These are phyloP conservation scores for Samia ricini DNA, from an alignment of 1,140 invertebrate genomes.

Conservation along the genomic window DNA sequence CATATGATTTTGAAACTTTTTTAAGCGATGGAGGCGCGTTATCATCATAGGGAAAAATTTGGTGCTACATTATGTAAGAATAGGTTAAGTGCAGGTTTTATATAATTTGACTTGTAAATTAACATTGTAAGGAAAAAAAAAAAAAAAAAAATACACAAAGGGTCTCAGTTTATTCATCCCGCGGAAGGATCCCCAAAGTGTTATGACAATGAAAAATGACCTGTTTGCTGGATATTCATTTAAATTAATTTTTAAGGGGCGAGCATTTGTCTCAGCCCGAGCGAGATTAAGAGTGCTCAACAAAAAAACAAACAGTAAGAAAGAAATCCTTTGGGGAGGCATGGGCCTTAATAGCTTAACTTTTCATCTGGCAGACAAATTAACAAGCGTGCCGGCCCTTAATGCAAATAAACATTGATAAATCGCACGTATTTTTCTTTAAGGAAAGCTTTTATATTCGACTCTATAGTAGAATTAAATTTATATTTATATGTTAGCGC, in stretches of 20 bases:
- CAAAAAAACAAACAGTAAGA: too few species aligned
- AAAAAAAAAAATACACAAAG: not conserved
- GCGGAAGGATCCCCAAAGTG: not conserved
- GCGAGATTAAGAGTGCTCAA: constrained; percentile 53
- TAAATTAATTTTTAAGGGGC: constrained; percentile 63
- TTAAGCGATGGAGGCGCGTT: too few species aligned
- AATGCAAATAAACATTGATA: constrained; percentile 56
- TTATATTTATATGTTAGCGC: not conserved
- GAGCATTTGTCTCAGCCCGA: constrained; percentile 42
- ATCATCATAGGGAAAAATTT: too few species aligned
- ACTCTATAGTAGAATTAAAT: not conserved
- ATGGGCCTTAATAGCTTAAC: constrained; percentile 59
- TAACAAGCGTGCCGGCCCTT: constrained; percentile 46
- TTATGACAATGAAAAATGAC: constrained; percentile 13
- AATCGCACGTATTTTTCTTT: constrained; percentile 45
- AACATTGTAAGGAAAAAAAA: too few species aligned
- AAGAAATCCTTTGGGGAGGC: constrained; percentile 39
- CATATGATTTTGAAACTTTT: too few species aligned
- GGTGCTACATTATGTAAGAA: too few species aligned
- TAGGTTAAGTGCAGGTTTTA: too few species aligned
- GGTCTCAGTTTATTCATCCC: not conserved
- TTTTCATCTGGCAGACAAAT: constrained; percentile 63
- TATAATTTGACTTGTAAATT: too few species aligned
- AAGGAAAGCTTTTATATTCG: not conserved
- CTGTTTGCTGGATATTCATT: constrained; percentile 29